These are phyloP conservation scores for Oryctes rhinoceros DNA, from an alignment of 1,140 invertebrate genomes.

Conservation along the genomic window DNA sequence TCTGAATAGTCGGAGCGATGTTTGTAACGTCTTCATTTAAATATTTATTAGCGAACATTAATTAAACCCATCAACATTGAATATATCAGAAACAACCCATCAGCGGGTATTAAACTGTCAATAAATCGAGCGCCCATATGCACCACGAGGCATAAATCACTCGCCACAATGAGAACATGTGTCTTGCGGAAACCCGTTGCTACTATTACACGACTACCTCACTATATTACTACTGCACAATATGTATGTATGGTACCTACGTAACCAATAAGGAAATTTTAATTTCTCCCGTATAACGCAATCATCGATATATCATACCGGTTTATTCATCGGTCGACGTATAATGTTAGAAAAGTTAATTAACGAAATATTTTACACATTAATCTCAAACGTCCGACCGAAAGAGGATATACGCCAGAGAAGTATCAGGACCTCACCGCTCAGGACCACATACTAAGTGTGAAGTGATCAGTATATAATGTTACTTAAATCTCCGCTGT, in stretches of 20 bases:
- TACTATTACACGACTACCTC: constrained; percentile 2
- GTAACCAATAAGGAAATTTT: neutral
- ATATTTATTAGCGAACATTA: constrained; percentile 31
- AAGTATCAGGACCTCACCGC: constrained; percentile 10
- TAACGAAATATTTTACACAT: constrained; percentile 36
- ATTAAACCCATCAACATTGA: neutral
- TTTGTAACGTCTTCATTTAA: neutral
- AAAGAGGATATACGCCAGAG: neutral
- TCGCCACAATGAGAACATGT: constrained; percentile 1
- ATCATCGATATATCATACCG: constrained; percentile 23
- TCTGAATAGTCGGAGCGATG: neutral
- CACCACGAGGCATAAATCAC: constrained; percentile 6
- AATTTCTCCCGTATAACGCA: constrained; percentile 14
- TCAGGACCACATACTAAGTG: constrained; percentile 35
- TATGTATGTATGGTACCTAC: neutral
- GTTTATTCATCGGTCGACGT: constrained; percentile 30
- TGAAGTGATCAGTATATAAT: constrained; percentile 36
- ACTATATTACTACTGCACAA: neutral
- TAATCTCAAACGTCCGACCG: constrained; percentile 20
- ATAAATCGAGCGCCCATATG: neutral
- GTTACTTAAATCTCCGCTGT: constrained; percentile 25
- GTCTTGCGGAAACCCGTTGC: neutral
- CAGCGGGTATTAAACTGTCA: constrained; percentile 13
- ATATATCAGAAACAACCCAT: constrained; percentile 15
- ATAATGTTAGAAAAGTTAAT: constrained; percentile 35